Evolutionary conservation across 2,113 vertebrate species (phyloP), one percentile per base, ranked within the genome.

Genomic region (Varanus salvator): DNA sequence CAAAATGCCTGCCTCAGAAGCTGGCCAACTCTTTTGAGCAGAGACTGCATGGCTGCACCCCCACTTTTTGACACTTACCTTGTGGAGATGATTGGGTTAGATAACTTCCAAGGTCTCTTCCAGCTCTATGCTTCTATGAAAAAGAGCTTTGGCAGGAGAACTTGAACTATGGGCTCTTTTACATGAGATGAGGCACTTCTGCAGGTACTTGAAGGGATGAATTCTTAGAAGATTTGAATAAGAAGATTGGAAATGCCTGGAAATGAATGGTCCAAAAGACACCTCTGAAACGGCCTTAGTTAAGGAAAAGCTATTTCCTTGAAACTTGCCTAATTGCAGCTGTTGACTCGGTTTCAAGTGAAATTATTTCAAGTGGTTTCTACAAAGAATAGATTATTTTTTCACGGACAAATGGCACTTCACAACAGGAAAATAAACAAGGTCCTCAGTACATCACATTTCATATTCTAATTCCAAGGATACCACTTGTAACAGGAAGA

Each of bases 361-460:
- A 94, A 92, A 93, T 91, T 81, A 92, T 69, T 38, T 90, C 4
- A 38, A 80, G 12, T 80, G 27, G 4, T 8, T 89, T 90, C 87
- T 64, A 11, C 0, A 8, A 91, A 86, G 87, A 19, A n/a, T 19
- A 6, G 57, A 90, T 69, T 68, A 60, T 92, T 93, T 64, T 69
- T 83, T 90, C 74, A 87, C 6, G 31, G 21, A 90, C 6, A 91
- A 92, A 83, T 23, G 6, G 60, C 5, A 83, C 3, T 85, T 94
- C 3, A 15, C 19, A 91, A 84, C 3, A 91, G 23, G 8, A 91
- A 14, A 91, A 87, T 90, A 80, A 89, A 90, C 8, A 91, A 1
- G 31, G 3, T 89, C 8, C 85, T 88, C 86, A 80, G 64, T 34
- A 60, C 23, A 87, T n/a, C 21, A n/a, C 80, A 91, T 89, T 87